Percentiles rank a stretch among this genome's conserved stretches.
Conservation (phyloP, 2,113 vertebrate species). For the Melanerpes aurifrons region DNA sequence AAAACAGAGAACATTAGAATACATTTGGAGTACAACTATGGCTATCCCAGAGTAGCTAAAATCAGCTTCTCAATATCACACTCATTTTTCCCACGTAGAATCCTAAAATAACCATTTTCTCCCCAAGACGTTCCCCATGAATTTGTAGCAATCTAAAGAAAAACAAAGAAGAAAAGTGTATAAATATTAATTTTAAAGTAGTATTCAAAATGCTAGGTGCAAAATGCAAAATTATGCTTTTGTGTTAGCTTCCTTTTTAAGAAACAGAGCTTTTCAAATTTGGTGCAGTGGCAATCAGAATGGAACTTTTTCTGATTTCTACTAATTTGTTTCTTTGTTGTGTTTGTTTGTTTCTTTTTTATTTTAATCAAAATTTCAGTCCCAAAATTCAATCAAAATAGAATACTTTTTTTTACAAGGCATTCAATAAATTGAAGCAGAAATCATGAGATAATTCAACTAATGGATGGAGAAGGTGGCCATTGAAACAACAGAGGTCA, state of each 20-base stretch:
- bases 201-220: background rate
- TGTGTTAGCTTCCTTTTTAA: background rate
- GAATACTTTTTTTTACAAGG: background rate
- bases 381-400: background rate
- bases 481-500: background rate
- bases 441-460: background rate
- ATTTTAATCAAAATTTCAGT: background rate
- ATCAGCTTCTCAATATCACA: conserved; percentile 83
- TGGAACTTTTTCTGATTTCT: background rate
- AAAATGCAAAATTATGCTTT: background rate
- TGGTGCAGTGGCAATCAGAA: background rate
- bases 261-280: background rate
- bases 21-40: background rate
- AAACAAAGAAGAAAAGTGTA: background rate
- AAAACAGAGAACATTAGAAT: background rate
- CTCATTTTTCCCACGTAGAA: conserved; percentile 81
- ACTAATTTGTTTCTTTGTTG: background rate
- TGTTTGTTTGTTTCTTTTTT: background rate
- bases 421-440: background rate
- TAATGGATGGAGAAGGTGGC: background rate
- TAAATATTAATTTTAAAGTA: background rate
- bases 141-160: conserved; percentile 78
- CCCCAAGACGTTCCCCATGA: conserved; percentile 83
- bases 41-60: conserved; percentile 73
- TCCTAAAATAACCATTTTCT: conserved; percentile 82